phyloP scores from a whole-genome alignment of 1,140 invertebrate species.

The Drosophila nikananu region DNA sequence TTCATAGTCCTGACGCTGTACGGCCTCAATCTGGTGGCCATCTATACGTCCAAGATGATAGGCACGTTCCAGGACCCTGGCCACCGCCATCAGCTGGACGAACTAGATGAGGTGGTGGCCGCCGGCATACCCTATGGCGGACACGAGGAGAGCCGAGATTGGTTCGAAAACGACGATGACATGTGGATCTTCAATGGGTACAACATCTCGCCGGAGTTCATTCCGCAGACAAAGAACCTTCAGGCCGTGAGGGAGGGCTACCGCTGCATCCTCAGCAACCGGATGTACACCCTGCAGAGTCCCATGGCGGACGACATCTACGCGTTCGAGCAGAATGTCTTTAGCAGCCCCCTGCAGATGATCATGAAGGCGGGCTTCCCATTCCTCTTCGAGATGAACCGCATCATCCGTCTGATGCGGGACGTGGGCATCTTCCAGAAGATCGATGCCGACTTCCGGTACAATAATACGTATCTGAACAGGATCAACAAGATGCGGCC shows the following conservation, averaged over 20 bases:
- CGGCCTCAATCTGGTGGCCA: constrained; percentile 86
- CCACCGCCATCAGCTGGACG: constrained; percentile 86
- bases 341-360: constrained; percentile 86
- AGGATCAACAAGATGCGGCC: constrained; percentile 74
- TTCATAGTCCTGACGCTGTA: constrained; percentile 86
- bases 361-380: constrained; percentile 86
- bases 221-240: constrained; percentile 80
- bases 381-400: constrained; percentile 85
- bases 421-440: constrained; percentile 85
- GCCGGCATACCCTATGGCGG: constrained; percentile 86
- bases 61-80: constrained; percentile 86
- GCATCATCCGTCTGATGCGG: constrained; percentile 82
- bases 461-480: constrained; percentile 79
- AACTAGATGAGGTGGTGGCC: constrained; percentile 85
- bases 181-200: constrained; percentile 84
- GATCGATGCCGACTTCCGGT: constrained; percentile 74
- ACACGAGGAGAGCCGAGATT: constrained; percentile 85
- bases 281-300: constrained; percentile 77
- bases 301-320: constrained; percentile 81
- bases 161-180: constrained; percentile 86
- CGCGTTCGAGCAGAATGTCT: constrained; percentile 82
- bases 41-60: constrained; percentile 87
- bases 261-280: constrained; percentile 72
- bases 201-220: constrained; percentile 78
- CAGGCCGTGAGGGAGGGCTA: constrained; percentile 83